phyloP scores from a whole-genome alignment of 2,113 vertebrate genomes.

The Pongo abelii region DNA sequence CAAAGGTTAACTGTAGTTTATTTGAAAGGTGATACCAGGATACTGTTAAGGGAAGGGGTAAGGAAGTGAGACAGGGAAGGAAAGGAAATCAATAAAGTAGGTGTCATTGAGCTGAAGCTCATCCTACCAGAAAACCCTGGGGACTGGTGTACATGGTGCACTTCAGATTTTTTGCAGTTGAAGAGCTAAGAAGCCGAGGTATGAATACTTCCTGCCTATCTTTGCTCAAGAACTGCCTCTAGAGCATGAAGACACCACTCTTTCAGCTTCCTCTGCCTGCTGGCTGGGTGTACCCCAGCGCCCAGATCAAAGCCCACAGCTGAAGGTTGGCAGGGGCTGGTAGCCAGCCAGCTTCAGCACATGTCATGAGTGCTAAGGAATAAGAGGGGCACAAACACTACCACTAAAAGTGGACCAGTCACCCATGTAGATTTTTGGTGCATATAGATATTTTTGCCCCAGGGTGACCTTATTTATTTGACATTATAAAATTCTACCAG shows the following conservation, averaged over 20 bases:
- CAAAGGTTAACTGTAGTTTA: background rate
- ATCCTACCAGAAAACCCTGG: background rate
- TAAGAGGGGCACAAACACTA: background rate
- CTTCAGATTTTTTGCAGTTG: rapidly evolving
- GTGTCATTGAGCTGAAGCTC: background rate
- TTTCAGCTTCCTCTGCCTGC: background rate
- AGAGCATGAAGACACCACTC: rapidly evolving
- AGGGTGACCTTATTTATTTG: background rate
- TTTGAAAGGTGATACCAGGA: background rate
- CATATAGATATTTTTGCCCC: background rate
- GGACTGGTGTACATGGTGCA: rapidly evolving
- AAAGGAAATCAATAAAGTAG: background rate
- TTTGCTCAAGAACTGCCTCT: background rate
- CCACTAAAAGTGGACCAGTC: too few relatives aligned
- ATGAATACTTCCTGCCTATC: background rate
- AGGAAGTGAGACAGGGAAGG: background rate
- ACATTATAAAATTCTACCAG: background rate
- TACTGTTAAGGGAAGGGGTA: background rate
- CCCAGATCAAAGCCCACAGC: background rate
- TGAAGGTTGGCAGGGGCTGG: background rate
- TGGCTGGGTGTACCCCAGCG: background rate
- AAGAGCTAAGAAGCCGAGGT: background rate
- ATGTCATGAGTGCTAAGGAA: background rate
- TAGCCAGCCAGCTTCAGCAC: background rate
- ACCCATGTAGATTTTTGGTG: background rate